Conservation (phyloP, 2,888 invertebrate genomes). For the Rhagonycha lutea region DNA sequence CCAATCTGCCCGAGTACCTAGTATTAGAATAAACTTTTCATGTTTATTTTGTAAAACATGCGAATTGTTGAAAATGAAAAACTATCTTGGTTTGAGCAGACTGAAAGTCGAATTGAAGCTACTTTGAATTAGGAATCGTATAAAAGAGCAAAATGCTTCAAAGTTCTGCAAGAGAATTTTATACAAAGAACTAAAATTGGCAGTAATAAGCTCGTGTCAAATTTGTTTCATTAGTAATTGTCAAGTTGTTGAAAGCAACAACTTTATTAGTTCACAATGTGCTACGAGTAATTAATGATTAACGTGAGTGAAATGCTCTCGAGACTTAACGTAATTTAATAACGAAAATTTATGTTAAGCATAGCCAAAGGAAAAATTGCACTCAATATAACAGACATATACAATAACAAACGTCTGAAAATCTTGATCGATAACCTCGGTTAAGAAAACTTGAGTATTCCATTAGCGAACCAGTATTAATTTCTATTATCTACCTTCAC, state of each 20-base stretch:
- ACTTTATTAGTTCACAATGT: not conserved
- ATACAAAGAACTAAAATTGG: not conserved
- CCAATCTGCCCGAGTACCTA: too few species aligned
- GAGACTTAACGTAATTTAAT: not conserved
- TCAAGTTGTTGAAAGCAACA: not conserved
- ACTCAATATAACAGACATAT: not conserved
- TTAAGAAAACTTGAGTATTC: not conserved
- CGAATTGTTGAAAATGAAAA: not conserved
- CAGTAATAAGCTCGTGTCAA: not conserved
- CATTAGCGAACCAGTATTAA: not conserved
- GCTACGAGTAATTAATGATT: not conserved
- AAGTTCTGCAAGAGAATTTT: not conserved
- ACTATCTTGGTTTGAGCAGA: not conserved
- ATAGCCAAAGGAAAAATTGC: not conserved
- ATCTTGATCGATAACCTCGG: not conserved
- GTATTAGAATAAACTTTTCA: too few species aligned
- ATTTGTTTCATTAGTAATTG: not conserved
- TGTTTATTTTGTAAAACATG: not conserved
- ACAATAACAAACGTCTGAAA: not conserved
- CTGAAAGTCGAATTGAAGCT: not conserved
- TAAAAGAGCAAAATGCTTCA: too few species aligned
- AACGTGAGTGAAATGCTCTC: not conserved
- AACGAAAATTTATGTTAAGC: not conserved
- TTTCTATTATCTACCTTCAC: not conserved
- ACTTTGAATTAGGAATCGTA: not conserved